Evolutionary conservation across 1,140 invertebrate species (phyloP).

Genomic region (Colletes gigas): DNA sequence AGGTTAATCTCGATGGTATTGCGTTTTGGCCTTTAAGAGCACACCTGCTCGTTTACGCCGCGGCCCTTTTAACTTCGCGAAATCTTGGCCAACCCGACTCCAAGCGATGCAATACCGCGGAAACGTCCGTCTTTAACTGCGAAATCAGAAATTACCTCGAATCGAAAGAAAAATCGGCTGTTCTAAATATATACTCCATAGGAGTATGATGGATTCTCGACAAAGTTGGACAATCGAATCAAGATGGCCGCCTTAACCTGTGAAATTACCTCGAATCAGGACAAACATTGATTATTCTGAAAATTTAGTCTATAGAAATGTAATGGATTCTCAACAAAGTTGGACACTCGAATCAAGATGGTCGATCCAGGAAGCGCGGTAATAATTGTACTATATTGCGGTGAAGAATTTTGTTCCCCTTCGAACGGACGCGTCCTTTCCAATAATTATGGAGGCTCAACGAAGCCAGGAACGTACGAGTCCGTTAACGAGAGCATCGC

Average conservation of each 20-base stretch:
- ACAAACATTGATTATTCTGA: too few species aligned
- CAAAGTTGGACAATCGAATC: too few species aligned
- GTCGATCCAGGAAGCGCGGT: not conserved
- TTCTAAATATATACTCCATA: too few species aligned
- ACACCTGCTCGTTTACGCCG: slow-evolving; percentile 27
- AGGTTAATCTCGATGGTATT: slow-evolving; percentile 46
- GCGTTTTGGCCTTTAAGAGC: slow-evolving; percentile 53
- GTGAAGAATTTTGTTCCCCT: slow-evolving; percentile 12
- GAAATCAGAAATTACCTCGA: too few species aligned
- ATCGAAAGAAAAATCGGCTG: too few species aligned
- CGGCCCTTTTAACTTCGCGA: slow-evolving; percentile 29
- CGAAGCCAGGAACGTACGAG: slow-evolving; percentile 41
- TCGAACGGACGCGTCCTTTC: slow-evolving; percentile 26
- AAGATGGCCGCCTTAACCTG: too few species aligned
- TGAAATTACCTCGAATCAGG: too few species aligned
- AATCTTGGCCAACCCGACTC: not conserved
- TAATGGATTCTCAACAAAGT: too few species aligned
- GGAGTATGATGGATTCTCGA: too few species aligned
- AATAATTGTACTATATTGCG: not conserved
- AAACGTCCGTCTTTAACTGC: too few species aligned
- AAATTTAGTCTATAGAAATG: too few species aligned
- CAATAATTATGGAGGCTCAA: slow-evolving; percentile 25
- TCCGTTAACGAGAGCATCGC: slow-evolving; percentile 50
- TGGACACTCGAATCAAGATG: too few species aligned
- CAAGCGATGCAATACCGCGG: not conserved